Base-by-base conservation (phyloP, 2,888 invertebrate species). In the Scotopteryx bipunctaria region DNA sequence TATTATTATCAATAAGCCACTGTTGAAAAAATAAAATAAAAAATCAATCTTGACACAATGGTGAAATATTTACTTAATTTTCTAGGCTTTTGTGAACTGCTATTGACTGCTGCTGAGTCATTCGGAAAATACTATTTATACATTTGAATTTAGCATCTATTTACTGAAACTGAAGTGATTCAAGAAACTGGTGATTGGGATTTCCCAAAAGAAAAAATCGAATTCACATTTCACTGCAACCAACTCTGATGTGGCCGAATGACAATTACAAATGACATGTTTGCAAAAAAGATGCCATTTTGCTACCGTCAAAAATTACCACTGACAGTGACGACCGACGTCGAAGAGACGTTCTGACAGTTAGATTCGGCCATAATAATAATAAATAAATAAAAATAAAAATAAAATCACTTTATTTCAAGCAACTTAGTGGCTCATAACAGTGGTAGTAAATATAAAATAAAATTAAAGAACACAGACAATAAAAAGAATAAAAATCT, bases 1-100 rank as follows among this genome's bases (percentile, higher is more conserved):
- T 78, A 86, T 83, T 81, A 55, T 78, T 81, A 83, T 76, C 83
- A 87, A 86, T 78, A 88, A 90, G 87, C 88, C 84, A 85, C 86
- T 83, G 78, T 78, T 78, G 64, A 67, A 80, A 81, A 86, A 87
- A 84, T 81, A 84, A 86, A 86, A 83, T 75, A 81, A 87, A 77
- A 60, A 86, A 83, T 84, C 83, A 86, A 88, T 86, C 78, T 74
- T 63, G 73, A 79, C 80, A 83, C 78, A 86, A 75, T 71, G n/a
- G 76, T 80, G 72, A 76, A 72, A 81, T 85, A 87, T 83, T 86
- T 88, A 87, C 86, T 81, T 85, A 72, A 67, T 65, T 57, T 62
- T 42, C 57, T 55, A 61, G 58, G 46, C 54, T 66, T 67, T 67
- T 67, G 67, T 63, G 63, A 67, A 69, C 73, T 69, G 71, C 75